Percentiles rank a stretch among this genome's conserved stretches.
These are phyloP conservation scores for Myotis myotis DNA, from an alignment of 2,797 vertebrate genomes.

Conservation along the genomic window DNA sequence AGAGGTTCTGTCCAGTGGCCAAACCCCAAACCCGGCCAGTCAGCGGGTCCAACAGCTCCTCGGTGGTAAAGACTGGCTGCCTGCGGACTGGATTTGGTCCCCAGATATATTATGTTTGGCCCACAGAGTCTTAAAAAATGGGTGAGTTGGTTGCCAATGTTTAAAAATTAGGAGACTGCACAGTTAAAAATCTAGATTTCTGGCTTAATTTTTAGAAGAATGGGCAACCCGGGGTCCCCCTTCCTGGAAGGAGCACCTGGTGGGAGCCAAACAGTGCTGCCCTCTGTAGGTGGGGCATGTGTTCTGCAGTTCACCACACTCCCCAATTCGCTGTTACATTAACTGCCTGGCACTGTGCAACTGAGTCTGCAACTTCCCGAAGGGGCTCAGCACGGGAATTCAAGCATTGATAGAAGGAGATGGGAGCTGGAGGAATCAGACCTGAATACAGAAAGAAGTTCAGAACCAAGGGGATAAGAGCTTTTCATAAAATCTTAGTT, in stretches of 20 bases:
- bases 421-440: background rate
- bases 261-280: background rate
- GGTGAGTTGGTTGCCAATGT: background rate
- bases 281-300: background rate
- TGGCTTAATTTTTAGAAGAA: conserved; percentile 28
- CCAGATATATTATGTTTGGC: conserved; percentile 36
- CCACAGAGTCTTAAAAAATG: background rate
- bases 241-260: fast-evolving
- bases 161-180: background rate
- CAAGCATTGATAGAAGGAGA: background rate
- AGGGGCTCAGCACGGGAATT: background rate
- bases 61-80: background rate
- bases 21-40: background rate
- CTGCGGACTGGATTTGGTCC: background rate
- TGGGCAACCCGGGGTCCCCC: background rate
- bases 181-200: background rate
- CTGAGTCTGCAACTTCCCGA: background rate
- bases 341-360: background rate
- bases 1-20: conserved; percentile 1
- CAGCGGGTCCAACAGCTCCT: background rate
- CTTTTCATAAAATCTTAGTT: background rate
- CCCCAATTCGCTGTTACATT: too few relatives aligned
- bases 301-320: background rate
- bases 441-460: background rate
- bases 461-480: background rate